Evolutionary conservation across 2,888 invertebrate species (phyloP).

Genomic region (Aphrophora alni): DNA sequence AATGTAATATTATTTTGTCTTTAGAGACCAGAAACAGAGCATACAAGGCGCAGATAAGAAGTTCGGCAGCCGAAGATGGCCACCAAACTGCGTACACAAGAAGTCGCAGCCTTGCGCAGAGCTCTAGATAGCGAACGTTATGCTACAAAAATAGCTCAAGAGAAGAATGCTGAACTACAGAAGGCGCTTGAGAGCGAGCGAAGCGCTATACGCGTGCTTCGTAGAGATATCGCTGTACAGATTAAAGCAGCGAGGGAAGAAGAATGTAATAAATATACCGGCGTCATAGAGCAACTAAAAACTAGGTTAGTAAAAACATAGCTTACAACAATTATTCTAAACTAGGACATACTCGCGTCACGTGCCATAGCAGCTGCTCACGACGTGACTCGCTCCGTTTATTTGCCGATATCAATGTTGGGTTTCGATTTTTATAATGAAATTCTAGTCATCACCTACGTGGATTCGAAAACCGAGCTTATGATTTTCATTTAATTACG

Average conservation of each 20-base stretch:
- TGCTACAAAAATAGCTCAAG: conserved; percentile 26
- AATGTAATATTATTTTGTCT: no score
- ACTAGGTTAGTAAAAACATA: conserved; percentile 35
- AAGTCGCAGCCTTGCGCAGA: conserved; percentile 35
- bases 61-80: conserved; percentile 36
- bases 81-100: conserved; percentile 23
- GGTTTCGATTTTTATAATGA: no score
- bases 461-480: no score
- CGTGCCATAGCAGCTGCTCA: no score
- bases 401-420: no score
- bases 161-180: conserved; percentile 30
- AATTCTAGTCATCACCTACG: no score
- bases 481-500: no score
- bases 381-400: no score
- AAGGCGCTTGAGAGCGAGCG: conserved; percentile 41
- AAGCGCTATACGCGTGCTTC: conserved; percentile 36
- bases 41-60: background rate
- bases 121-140: conserved; percentile 33
- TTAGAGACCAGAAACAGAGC: background rate
- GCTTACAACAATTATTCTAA: no score
- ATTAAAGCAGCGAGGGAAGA: conserved; percentile 32
- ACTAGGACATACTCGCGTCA: no score
- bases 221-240: conserved; percentile 32
- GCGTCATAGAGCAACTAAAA: conserved; percentile 33
- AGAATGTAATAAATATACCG: conserved; percentile 27